Evolutionary conservation across 2,888 invertebrate species (phyloP).

Genomic region (Coleophora deauratella): DNA sequence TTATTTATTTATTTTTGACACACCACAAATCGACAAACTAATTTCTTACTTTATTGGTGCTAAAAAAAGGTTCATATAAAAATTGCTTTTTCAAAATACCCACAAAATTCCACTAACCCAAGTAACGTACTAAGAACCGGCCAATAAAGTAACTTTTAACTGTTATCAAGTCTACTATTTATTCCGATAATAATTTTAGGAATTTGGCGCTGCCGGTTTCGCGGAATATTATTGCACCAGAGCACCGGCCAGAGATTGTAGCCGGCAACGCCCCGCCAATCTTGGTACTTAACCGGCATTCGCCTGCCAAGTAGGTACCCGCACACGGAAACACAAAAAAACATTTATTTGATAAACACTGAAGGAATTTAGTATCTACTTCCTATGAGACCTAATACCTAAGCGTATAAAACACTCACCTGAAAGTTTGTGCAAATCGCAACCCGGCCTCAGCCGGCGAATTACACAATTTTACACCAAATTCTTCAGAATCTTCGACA

Average conservation of each 20-base stretch:
- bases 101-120: no score
- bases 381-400: conserved; percentile 4
- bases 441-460: conserved; percentile 65
- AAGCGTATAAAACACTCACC: conserved; percentile 42
- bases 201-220: conserved; percentile 48
- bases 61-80: no score
- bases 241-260: conserved; percentile 29
- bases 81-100: no score
- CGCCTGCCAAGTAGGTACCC: conserved; percentile 4
- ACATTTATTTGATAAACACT: conserved; percentile 6
- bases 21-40: no score
- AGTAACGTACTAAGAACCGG: no score
- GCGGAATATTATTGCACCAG: conserved; percentile 43
- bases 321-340: no score
- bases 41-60: no score
- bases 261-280: conserved; percentile 57
- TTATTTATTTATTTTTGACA: no score
- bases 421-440: conserved; percentile 68
- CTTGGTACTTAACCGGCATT: conserved; percentile 15
- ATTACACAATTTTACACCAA: conserved; percentile 73
- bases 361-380: background rate
- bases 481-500: conserved; percentile 74
- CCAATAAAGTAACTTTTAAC: no score
- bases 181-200: conserved; percentile 28
- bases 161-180: no score